Evolutionary conservation across 2,113 vertebrate genomes (phyloP).

Genomic region (Corythornis cristatus): DNA sequence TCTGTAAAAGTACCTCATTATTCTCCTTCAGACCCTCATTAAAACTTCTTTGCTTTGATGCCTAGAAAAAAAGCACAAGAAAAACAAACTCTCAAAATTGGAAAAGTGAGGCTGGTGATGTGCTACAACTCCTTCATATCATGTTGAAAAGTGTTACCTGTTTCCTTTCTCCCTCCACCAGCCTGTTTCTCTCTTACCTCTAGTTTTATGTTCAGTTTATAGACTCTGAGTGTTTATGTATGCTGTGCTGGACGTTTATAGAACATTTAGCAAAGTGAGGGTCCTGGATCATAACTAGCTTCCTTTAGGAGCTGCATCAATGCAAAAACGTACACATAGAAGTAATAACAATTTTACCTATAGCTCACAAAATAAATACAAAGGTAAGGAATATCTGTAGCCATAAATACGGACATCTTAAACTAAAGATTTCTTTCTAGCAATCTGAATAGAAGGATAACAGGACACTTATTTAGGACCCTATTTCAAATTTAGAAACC

Average conservation of each 20-base stretch:
- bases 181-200: neutral
- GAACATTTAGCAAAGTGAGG: neutral
- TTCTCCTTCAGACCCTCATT: slow-evolving; percentile 67
- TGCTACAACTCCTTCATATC: neutral
- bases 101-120: slow-evolving; percentile 3
- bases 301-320: neutral
- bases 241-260: neutral
- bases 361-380: neutral
- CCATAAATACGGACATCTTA: neutral
- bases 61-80: neutral
- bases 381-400: neutral
- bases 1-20: slow-evolving; percentile 65
- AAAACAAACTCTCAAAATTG: slow-evolving; percentile 26
- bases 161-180: neutral
- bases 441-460: neutral
- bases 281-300: neutral
- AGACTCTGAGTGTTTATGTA: neutral
- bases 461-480: neutral
- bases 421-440: neutral
- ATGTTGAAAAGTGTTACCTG: neutral
- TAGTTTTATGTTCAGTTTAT: neutral
- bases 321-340: neutral
- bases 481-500: neutral
- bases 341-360: neutral
- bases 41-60: slow-evolving; percentile 65